phyloP scores from a whole-genome alignment of 2,888 invertebrate genomes.

The Vannuccia rotundouncinata region DNA sequence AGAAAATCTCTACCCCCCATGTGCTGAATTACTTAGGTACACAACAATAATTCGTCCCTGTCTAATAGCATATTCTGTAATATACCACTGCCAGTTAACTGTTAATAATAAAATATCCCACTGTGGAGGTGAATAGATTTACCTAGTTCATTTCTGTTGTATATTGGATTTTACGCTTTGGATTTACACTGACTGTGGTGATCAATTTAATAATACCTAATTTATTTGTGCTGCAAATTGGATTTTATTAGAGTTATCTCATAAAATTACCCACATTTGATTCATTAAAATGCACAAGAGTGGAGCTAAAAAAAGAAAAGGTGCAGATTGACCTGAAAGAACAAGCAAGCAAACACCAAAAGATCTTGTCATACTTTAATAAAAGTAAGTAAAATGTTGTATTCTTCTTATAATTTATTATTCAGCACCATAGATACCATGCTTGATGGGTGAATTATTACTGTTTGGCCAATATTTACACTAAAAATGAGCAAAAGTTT shows the following conservation, averaged over 20 bases:
- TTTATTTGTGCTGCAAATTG: neutral
- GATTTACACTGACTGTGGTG: neutral
- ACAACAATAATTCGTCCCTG: neutral
- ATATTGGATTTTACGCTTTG: neutral
- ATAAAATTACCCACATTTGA: conserved; percentile 2
- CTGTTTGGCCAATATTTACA: neutral
- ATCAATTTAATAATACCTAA: neutral
- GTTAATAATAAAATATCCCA: neutral
- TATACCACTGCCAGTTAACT: neutral
- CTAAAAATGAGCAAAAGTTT: conserved; percentile 4
- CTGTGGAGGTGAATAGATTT: neutral
- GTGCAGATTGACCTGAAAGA: neutral
- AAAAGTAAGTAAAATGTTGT: neutral
- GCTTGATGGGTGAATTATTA: neutral
- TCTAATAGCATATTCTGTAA: neutral
- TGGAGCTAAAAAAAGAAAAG: conserved; percentile 3
- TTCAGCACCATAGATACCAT: neutral
- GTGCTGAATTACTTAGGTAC: neutral
- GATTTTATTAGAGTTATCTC: neutral
- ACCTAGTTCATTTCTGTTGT: neutral
- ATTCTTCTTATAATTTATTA: neutral
- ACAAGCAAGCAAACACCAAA: neutral
- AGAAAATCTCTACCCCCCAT: neutral
- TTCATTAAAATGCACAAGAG: neutral
- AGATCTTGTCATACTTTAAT: neutral